Conservation (phyloP, 2,797 vertebrate species). For the Okamejei kenojei region DNA sequence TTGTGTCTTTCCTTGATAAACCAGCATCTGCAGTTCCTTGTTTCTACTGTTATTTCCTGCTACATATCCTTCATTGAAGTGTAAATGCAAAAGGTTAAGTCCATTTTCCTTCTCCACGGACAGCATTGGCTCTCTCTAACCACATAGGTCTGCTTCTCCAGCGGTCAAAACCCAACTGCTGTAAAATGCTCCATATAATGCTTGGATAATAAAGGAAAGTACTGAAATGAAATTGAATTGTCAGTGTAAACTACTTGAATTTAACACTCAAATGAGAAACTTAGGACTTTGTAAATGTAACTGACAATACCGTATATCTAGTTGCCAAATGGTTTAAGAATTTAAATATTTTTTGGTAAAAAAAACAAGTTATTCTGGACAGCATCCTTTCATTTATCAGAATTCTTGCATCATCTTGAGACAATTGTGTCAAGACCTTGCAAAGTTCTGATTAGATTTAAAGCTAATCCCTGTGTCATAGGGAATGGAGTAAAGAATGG, state of each 20-base stretch:
- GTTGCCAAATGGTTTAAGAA: background rate
- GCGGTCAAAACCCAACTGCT: background rate
- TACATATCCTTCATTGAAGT: background rate
- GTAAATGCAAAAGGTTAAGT: background rate
- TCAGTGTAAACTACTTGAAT: background rate
- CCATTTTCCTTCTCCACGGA: background rate
- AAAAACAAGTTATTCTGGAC: background rate
- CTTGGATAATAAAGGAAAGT: slow-evolving; percentile 1
- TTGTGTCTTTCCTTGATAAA: too few species aligned
- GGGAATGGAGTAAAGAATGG: background rate
- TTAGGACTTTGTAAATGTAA: background rate
- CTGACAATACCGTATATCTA: background rate
- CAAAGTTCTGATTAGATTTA: slow-evolving; percentile 11
- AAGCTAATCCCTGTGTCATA: background rate
- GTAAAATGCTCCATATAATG: slow-evolving; percentile 19
- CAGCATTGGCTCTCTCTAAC: background rate
- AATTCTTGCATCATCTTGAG: background rate
- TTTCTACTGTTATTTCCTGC: background rate
- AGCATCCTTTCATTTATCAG: background rate
- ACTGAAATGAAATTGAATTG: slow-evolving; percentile 20
- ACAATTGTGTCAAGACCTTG: background rate
- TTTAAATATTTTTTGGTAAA: background rate
- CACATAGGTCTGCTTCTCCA: background rate
- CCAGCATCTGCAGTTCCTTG: too few species aligned
- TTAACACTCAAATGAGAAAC: background rate